These are phyloP conservation scores for Calcarius lapponicus DNA, from an alignment of 2,797 vertebrate species.

Conservation along the genomic window DNA sequence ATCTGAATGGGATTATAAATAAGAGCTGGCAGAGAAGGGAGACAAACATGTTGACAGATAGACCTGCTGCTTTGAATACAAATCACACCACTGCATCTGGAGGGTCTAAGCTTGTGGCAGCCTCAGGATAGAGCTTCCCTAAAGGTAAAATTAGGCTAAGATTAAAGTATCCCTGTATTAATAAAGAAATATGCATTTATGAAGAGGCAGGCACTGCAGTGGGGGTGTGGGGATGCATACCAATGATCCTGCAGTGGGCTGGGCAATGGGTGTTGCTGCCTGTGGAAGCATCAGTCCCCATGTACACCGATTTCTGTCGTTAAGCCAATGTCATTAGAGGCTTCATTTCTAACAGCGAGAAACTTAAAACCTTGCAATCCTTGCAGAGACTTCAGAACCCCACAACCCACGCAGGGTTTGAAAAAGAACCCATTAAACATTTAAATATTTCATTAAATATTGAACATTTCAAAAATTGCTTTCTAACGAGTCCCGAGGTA, in stretches of 20 bases:
- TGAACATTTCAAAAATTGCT: slow-evolving; percentile 70
- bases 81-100: slow-evolving; percentile 64
- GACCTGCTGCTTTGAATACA: slow-evolving; percentile 67
- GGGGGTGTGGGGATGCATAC: neutral
- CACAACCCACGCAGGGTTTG: neutral
- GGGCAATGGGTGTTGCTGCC: neutral
- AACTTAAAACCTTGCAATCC: neutral
- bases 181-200: slow-evolving; percentile 58
- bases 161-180: slow-evolving; percentile 68
- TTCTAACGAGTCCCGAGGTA: slow-evolving; percentile 68
- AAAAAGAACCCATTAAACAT: slow-evolving; percentile 68
- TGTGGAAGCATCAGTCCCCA: neutral
- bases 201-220: neutral
- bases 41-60: slow-evolving; percentile 77
- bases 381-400: neutral
- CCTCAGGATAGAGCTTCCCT: slow-evolving; percentile 66
- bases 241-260: neutral
- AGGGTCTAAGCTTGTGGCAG: slow-evolving; percentile 57
- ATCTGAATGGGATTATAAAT: slow-evolving; percentile 83
- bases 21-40: slow-evolving; percentile 79
- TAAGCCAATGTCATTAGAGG: neutral
- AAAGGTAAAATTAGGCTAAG: slow-evolving; percentile 72
- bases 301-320: fast-evolving
- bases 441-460: slow-evolving; percentile 76
- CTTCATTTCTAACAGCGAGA: neutral